Evolutionary conservation across 2,797 vertebrate genomes (phyloP), one percentile per base, ranked within the genome.

Genomic region (Notoglanidium macrostoma): DNA sequence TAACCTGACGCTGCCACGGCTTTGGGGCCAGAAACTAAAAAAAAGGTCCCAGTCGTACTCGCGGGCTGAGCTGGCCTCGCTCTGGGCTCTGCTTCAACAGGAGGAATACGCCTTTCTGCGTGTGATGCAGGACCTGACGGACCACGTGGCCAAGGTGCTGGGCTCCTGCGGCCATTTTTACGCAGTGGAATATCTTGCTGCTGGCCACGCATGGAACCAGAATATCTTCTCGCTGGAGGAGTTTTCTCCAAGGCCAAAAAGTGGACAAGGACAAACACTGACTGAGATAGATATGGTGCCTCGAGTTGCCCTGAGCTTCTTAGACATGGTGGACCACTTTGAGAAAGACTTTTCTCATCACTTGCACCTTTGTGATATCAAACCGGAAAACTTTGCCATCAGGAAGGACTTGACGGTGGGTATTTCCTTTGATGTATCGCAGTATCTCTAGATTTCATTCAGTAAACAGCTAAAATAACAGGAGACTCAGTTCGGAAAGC

Each of bases 161-260:
- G 98, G 98, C 80, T 98, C 98, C 91, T 99, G 98, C 5, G 98
- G 98, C 72, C 98, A 98, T 84, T 99, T 99, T 90, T 99, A 99
- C 2, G 97, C 97, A 0, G 97, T 99, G 90, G 98, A 99, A 93
- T 97, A 95, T 91, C 95, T 99, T 92, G 97, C 96, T 0, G 97
- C 97, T 0, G 98, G 98, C 79, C 97, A 97, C 9, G 95, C 97
- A 70, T 97, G 95, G 95, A 96, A 97, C 93, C 95, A 96, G 92
- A 96, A 97, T 82, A 95, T 99, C 87, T 99, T 99, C 92, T 97
- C 98, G 0, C 91, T 99, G 93, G 97, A 96, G 17, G 94, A 95
- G 0, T 78, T 94, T 29, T 84, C 84, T 68, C 88, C 12, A 55
- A 78, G 65, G 85, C 49, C 84, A 57, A 21, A 4, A 76, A 65